phyloP scores from a whole-genome alignment of 2,113 vertebrate genomes.

The Cercocebus atys region DNA sequence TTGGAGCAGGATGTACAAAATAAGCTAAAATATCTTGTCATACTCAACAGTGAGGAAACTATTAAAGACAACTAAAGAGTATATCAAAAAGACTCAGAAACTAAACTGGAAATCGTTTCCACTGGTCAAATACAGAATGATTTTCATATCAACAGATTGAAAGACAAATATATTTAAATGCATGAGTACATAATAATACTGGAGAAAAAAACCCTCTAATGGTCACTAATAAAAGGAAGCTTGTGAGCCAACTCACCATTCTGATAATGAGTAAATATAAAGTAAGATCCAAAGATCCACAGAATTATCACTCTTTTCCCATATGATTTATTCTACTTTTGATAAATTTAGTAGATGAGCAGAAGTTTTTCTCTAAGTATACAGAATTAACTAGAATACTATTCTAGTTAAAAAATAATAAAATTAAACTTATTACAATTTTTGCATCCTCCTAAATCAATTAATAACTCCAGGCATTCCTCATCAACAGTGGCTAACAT shows the following conservation, averaged over 20 bases:
- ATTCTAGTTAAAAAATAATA: constrained; percentile 4
- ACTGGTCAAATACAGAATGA: neutral
- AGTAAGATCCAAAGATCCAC: neutral
- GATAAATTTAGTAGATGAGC: constrained; percentile 20
- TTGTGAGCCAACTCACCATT: neutral
- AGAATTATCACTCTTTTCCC: neutral
- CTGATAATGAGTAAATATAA: constrained; percentile 19
- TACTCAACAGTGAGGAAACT: neutral
- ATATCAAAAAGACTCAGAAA: neutral
- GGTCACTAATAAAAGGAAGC: neutral
- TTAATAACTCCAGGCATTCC: neutral
- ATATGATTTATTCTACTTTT: neutral
- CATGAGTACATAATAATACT: neutral
- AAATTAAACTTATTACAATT: neutral
- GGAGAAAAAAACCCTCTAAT: neutral
- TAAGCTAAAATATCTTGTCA: neutral
- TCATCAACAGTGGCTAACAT: neutral
- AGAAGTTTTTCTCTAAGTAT: neutral
- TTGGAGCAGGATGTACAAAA: neutral
- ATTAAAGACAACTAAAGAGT: neutral
- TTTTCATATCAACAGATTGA: neutral
- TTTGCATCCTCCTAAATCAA: neutral
- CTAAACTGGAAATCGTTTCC: neutral
- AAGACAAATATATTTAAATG: neutral
- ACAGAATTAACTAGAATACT: neutral